Evolutionary conservation across 1,140 invertebrate species (phyloP).

Genomic region (Steinernema khuongi): DNA sequence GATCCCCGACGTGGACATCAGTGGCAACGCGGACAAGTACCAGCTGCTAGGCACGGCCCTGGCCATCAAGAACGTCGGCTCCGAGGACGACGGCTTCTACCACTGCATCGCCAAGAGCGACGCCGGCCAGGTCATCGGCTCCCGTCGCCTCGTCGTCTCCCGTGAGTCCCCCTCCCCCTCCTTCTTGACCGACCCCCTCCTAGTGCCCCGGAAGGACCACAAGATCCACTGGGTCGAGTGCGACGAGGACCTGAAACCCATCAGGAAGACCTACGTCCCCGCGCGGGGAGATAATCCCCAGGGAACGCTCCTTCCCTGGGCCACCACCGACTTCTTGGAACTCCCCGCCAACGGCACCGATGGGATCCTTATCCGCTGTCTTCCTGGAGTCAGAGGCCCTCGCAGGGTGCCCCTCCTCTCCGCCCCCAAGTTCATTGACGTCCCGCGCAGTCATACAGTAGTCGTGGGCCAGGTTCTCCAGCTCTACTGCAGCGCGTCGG

Average conservation of each 20-base stretch:
- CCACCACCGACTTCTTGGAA: constrained; percentile 28
- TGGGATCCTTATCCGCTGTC: constrained; percentile 28
- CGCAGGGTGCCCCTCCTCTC: constrained; percentile 19
- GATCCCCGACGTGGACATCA: constrained; percentile 42
- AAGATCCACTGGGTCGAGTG: constrained; percentile 48
- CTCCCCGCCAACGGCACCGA: constrained; percentile 28
- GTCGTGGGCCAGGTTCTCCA: constrained; percentile 32
- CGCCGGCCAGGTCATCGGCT: constrained; percentile 63
- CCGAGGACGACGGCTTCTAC: constrained; percentile 74
- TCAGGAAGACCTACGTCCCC: constrained; percentile 43
- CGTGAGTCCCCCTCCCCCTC: constrained; percentile 20
- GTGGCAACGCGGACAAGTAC: constrained; percentile 47
- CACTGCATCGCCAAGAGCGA: constrained; percentile 75
- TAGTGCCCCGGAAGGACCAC: constrained; percentile 28
- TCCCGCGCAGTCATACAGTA: constrained; percentile 28
- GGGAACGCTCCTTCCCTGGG: constrained; percentile 39
- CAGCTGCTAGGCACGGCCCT: constrained; percentile 60
- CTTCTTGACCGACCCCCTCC: not conserved
- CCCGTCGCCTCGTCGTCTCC: constrained; percentile 41
- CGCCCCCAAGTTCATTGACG: constrained; percentile 32
- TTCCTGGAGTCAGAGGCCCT: constrained; percentile 30
- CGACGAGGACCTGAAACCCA: constrained; percentile 45
- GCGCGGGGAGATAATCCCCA: constrained; percentile 46
- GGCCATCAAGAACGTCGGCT: constrained; percentile 71
- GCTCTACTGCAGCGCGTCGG: constrained; percentile 42